These are phyloP conservation scores for Lasioglossum zephyrum DNA, from an alignment of 2,888 invertebrate species.

Conservation along the genomic window DNA sequence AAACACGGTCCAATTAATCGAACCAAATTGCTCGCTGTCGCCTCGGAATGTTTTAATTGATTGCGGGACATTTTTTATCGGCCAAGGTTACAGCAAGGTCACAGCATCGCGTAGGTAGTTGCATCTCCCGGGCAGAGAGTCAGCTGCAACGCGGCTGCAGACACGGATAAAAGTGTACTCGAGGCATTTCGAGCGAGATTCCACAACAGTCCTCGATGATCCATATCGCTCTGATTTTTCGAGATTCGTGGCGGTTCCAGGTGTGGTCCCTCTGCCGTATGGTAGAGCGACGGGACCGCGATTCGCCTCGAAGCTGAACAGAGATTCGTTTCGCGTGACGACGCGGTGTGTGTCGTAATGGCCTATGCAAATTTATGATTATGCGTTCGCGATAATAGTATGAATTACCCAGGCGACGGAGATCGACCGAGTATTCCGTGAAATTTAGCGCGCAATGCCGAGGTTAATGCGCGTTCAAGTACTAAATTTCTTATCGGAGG, in stretches of 20 bases:
- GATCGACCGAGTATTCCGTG: slow-evolving; percentile 43
- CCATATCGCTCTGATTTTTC: slow-evolving; percentile 2
- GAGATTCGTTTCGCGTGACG: slow-evolving; percentile 65
- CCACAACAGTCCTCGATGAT: neutral
- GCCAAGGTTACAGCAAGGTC: neutral
- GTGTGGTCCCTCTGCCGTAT: slow-evolving; percentile 1
- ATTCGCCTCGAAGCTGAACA: slow-evolving; percentile 34
- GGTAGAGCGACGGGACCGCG: slow-evolving; percentile 6
- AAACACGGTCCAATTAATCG: neutral
- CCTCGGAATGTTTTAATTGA: slow-evolving; percentile 13
- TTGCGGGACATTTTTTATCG: neutral
- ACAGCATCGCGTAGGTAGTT: neutral
- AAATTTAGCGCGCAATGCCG: slow-evolving; percentile 53
- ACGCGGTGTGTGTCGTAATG: slow-evolving; percentile 74
- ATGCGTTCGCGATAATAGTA: slow-evolving; percentile 70
- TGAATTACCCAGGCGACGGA: slow-evolving; percentile 46
- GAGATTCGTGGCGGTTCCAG: neutral
- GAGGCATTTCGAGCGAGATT: neutral
- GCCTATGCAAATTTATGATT: slow-evolving; percentile 78
- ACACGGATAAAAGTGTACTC: neutral
- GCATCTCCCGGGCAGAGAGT: neutral
- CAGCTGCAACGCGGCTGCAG: neutral
- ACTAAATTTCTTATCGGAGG: slow-evolving; percentile 2
- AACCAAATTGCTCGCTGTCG: neutral
- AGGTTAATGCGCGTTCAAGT: slow-evolving; percentile 43